Evolutionary conservation across 2,113 vertebrate species (phyloP).

Genomic region (Toxotes chatareus): DNA sequence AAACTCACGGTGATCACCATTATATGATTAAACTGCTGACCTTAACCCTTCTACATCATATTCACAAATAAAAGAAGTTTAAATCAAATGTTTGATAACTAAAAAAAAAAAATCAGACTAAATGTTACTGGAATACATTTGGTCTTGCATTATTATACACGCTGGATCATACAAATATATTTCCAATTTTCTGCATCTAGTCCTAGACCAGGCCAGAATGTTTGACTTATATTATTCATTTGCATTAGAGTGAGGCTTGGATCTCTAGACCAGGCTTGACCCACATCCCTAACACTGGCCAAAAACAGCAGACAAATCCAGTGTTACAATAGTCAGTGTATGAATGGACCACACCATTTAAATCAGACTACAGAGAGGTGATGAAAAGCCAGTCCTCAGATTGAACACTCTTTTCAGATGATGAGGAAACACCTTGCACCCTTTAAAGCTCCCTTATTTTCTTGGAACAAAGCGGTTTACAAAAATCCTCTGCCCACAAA

Average conservation of each 20-base stretch:
- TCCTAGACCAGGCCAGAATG: background rate
- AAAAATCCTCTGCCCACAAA: conserved; percentile 40
- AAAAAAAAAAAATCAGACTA: background rate
- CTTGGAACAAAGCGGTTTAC: conserved; percentile 68
- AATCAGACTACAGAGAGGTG: conserved; percentile 30
- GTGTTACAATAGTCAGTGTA: conserved; percentile 35
- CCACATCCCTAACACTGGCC: background rate
- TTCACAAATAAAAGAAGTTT: conserved; percentile 11
- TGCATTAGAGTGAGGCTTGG: conserved; percentile 8
- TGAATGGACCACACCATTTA: conserved; percentile 41
- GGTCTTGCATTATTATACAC: conserved; percentile 20
- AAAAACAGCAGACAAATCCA: conserved; percentile 41
- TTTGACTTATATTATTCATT: conserved; percentile 11
- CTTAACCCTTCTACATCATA: background rate
- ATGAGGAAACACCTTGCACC: conserved; percentile 39
- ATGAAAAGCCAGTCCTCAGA: conserved; percentile 15
- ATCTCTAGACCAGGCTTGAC: background rate
- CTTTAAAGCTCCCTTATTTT: conserved; percentile 60
- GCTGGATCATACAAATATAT: background rate
- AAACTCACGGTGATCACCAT: background rate
- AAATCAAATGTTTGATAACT: background rate
- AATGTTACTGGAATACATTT: conserved; percentile 33
- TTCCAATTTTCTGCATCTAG: background rate
- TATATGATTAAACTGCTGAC: conserved; percentile 6
- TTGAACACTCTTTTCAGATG: conserved; percentile 36